Evolutionary conservation across 2,113 vertebrate species (phyloP).

Genomic region (Hydropotes inermis): DNA sequence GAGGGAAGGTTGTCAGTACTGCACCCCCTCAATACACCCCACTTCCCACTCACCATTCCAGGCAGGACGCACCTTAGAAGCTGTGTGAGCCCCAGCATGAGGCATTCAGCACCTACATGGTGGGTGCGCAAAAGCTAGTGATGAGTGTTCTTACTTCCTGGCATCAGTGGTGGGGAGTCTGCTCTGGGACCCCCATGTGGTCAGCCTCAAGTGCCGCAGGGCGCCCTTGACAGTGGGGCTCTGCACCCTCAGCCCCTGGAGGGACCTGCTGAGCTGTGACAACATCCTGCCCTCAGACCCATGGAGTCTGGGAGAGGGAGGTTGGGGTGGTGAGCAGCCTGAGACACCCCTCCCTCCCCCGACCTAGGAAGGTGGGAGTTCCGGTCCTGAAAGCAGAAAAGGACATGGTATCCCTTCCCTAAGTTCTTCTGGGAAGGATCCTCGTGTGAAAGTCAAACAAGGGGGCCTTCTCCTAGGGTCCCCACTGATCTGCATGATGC

Average conservation of each 20-base stretch:
- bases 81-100: not conserved
- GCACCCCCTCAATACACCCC: not conserved
- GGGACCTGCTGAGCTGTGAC: not conserved
- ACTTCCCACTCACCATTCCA: not conserved
- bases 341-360: not conserved
- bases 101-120: rapidly evolving
- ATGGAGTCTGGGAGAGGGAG: not conserved
- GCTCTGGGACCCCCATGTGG: not conserved
- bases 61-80: not conserved
- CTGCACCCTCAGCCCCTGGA: not conserved
- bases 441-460: not conserved
- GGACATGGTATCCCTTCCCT: not conserved
- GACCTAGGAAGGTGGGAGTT: not conserved
- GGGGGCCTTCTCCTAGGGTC: not conserved
- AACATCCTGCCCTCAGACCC: not conserved
- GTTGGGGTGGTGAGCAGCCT: not conserved
- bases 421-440: not conserved
- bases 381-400: not conserved
- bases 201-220: not conserved
- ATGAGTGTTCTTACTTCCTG: not conserved
- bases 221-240: not conserved
- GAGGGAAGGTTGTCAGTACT: not conserved
- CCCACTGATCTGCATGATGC: not conserved
- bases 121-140: not conserved
- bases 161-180: rapidly evolving